Percentiles rank a stretch among this genome's conserved stretches.
These are phyloP conservation scores for Procambarus virginalis DNA, from an alignment of 1,140 invertebrate species.

Conservation along the genomic window DNA sequence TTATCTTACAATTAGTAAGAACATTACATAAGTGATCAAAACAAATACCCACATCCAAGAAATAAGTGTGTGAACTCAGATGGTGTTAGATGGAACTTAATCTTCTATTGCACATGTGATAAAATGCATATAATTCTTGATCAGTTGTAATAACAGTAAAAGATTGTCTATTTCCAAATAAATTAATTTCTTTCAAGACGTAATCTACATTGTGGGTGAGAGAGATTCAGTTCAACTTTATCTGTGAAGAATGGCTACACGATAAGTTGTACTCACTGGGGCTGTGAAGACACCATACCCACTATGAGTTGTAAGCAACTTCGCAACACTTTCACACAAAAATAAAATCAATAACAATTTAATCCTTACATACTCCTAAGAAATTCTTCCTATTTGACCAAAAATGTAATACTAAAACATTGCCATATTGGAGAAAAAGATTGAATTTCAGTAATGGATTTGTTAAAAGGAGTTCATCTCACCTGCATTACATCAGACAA, in stretches of 20 bases:
- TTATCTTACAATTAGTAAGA: neutral
- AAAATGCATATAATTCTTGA: neutral
- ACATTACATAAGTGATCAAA: neutral
- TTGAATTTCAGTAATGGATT: neutral
- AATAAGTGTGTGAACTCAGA: neutral
- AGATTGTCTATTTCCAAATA: too few relatives aligned
- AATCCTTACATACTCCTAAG: too few relatives aligned
- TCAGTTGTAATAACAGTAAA: neutral
- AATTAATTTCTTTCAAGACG: too few relatives aligned
- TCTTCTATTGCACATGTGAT: neutral
- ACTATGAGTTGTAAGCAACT: neutral
- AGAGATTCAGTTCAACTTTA: neutral
- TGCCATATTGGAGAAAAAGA: too few relatives aligned
- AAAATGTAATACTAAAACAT: too few relatives aligned
- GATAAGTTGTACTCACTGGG: neutral
- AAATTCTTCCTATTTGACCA: too few relatives aligned
- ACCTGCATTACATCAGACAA: neutral
- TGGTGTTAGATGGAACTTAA: neutral
- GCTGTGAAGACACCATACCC: neutral
- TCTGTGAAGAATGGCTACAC: neutral
- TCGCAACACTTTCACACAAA: too few relatives aligned
- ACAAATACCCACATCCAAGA: constrained; percentile 40
- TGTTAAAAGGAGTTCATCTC: neutral
- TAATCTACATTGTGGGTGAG: neutral
- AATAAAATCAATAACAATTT: too few relatives aligned